Base-by-base conservation (phyloP, 92 coral and sea anemone genomes). In the Phenganax stokvisi region DNA sequence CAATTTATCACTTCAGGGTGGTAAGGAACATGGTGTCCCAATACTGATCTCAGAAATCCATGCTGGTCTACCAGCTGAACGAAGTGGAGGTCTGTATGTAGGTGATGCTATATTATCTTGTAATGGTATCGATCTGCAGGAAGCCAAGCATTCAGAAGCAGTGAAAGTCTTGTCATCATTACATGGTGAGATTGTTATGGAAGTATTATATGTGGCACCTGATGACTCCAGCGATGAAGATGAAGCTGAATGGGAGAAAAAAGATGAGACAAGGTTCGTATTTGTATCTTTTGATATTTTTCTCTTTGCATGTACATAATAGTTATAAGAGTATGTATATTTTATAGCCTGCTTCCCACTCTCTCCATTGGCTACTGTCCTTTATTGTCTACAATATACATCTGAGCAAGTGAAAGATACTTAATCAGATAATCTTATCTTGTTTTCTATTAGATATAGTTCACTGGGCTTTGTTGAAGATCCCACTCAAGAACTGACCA, bases 181-280 rank as follows among this genome's bases (percentile, higher is more conserved):
- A 7, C 96, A 94, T 88, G 98, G 98, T 28, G 98, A 94, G 68
- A 94, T 94, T 47, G 92, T 93, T 10, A 83, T 94, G 78, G 98
- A 94, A 76, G 98, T 94, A 7, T 85, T 94, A 72, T 94, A 94
- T 64, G 98, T 94, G 0, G 98, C 98, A 15, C 98, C 98, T 57
- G 98, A 94, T 85, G 98, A 94, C 74, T 94, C 98, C 1, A 94
- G 98, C 87, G 98, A 94, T 77, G 98, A 94, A 52, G 98, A 92
- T 71, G 97, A 94, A 12, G 88, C 88, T 2, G 87, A 86, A 61
- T 93, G 96, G 88, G 98, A 94, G 31, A 91, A 91, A 6, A 97
- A 94, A 72, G 91, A 92, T 65, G 90, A 91, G 12, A 88, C 88
- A 57, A 90, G 98, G 98, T 94, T 80, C 56, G 13, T 28, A 12